A percentile compares a stretch with the other conserved stretches of the same genome.
phyloP scores from a whole-genome alignment of 2,797 vertebrate species.

The Dipus sagitta region DNA sequence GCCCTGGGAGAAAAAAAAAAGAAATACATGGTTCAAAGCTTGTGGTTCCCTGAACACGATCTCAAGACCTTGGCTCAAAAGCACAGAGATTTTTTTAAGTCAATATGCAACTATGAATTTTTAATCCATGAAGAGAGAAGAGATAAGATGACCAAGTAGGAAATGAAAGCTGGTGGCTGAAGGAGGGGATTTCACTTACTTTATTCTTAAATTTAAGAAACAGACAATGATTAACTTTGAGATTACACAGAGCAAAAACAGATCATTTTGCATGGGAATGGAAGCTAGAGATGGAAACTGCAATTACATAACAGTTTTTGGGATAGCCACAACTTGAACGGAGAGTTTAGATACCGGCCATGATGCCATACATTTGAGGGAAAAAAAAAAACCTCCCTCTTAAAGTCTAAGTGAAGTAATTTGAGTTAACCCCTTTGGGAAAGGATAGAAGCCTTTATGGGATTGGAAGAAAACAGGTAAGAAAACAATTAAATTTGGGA shows the following conservation, averaged over 20 bases:
- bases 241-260: conserved; percentile 8
- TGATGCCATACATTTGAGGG: background rate
- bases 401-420: conserved; percentile 1
- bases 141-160: conserved; percentile 5
- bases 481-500: background rate
- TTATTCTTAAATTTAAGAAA: conserved; percentile 41
- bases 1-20: conserved; percentile 66
- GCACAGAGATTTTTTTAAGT: conserved; percentile 39
- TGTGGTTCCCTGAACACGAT: background rate
- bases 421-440: background rate
- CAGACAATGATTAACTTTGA: background rate
- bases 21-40: conserved; percentile 14
- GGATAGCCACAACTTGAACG: background rate
- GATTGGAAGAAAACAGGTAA: background rate
- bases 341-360: background rate
- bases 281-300: background rate
- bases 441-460: background rate
- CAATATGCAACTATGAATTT: conserved; percentile 49
- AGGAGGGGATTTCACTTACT: background rate
- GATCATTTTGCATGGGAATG: background rate
- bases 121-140: conserved; percentile 41
- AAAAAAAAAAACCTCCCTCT: background rate
- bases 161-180: background rate
- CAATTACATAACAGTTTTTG: background rate
- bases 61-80: conserved; percentile 54